phyloP scores from a whole-genome alignment of 2,113 vertebrate genomes.

The Camelus bactrianus region DNA sequence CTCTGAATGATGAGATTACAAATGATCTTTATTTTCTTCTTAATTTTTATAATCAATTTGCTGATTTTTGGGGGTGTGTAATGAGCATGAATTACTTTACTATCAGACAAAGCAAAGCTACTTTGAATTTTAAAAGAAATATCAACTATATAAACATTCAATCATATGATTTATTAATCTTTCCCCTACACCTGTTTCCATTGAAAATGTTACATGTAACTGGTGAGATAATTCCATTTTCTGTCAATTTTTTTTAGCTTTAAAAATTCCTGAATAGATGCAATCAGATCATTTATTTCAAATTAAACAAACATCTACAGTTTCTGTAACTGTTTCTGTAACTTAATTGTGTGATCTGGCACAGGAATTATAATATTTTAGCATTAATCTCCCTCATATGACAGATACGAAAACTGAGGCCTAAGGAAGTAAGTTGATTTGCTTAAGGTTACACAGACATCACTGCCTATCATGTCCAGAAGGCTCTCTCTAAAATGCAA shows the following conservation, averaged over 20 bases:
- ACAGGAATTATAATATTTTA: not conserved
- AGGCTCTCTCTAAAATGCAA: constrained; percentile 9
- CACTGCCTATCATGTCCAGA: not conserved
- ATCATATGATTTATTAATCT: constrained; percentile 18
- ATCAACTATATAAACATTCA: not conserved
- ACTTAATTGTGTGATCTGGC: not conserved
- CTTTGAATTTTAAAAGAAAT: constrained; percentile 35
- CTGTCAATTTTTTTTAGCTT: constrained; percentile 10
- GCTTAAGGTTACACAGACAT: not conserved
- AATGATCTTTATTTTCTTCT: constrained; percentile 15
- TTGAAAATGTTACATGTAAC: not conserved
- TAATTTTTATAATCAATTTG: constrained; percentile 41
- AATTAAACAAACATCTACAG: not conserved
- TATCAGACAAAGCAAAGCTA: constrained; percentile 39
- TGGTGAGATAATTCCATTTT: constrained; percentile 2
- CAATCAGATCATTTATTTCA: not conserved
- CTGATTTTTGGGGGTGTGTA: not conserved
- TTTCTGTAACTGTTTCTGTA: not conserved
- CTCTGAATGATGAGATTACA: not conserved
- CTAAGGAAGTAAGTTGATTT: not conserved
- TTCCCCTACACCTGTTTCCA: not conserved
- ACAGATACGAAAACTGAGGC: not conserved
- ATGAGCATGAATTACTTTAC: not conserved
- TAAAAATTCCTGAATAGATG: constrained; percentile 29
- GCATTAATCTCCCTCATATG: not conserved